Evolutionary conservation across 2,113 vertebrate species (phyloP), one percentile per base, ranked within the genome.

Genomic region (Ancistrus triradiatus): DNA sequence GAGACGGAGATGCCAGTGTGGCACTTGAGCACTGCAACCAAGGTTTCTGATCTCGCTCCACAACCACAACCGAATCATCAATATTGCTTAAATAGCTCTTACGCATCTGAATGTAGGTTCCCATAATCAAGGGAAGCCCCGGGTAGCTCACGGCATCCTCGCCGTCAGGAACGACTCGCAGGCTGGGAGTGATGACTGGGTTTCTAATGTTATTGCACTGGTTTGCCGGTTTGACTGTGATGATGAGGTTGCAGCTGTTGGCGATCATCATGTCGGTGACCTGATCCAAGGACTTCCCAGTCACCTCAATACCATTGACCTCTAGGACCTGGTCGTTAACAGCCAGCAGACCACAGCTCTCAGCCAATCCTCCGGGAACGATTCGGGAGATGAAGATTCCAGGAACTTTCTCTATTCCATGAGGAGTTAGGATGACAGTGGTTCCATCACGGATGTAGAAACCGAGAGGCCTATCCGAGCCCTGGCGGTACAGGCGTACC

Each of bases 211-310:
- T 91, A 85, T 91, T 91, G 77, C 86, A 81, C 79, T 93, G 91
- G 76, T 93, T 93, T 62, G 88, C 90, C 1, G 90, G 91, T 75
- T 91, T 91, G 55, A 92, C 91, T 0, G 91, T 93, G 77, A 93
- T 84, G 13, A 93, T 90, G 66, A 93, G 89, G 42, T 93, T 92
- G 76, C 87, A 87, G 75, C 91, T 93, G 74, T 93, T 93, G 69
- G 91, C 91, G 31, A 93, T 90, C 90, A 93, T 93, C 91, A 93
- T 93, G 81, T 93, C 91, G 10, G 91, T 93, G 63, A 92, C 91
- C 74, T 93, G 91, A 73, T 93, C 91, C 1, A 93, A 81, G 18
- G 90, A 91, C 76, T 92, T 93, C 18, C 90, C 89, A 1, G 84
- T 87, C 53, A 93, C 90, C 73, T 91, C 89, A 33, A 93, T 93